Percentiles rank a stretch among this genome's conserved stretches.
Conservation (phyloP, 92 coral and sea anemone genomes). For the Epizoanthus scotinus region DNA sequence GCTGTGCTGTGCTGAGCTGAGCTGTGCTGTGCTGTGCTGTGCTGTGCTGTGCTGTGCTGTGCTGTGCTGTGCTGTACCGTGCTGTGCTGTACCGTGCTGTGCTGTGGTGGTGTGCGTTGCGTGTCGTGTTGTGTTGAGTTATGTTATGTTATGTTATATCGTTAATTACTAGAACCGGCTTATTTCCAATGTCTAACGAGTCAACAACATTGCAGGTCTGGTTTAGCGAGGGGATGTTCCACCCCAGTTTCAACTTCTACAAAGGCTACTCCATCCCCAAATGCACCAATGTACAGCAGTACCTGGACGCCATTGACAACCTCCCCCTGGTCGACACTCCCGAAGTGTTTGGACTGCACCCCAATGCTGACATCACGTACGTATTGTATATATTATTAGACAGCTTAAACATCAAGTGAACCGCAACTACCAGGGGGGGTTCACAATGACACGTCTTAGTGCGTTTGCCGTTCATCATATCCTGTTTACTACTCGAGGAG, state of each 20-base stretch:
- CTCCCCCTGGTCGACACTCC: conserved; percentile 95
- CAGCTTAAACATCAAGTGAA: neutral
- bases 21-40: neutral
- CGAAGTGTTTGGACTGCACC: conserved; percentile 95
- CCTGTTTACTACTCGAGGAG: too few relatives aligned
- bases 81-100: neutral
- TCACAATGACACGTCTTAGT: too few relatives aligned
- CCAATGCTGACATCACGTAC: conserved; percentile 98
- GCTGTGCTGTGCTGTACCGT: neutral
- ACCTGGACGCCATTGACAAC: conserved; percentile 82
- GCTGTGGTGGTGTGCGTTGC: neutral
- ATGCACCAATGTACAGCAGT: conserved; percentile 76
- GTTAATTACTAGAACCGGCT: too few relatives aligned
- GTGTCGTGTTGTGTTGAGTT: neutral
- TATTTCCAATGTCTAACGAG: neutral
- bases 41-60: neutral
- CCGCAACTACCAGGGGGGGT: too few relatives aligned
- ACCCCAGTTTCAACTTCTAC: conserved; percentile 91
- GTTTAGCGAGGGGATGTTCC: conserved; percentile 94
- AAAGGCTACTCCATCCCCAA: conserved; percentile 91
- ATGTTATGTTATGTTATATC: neutral
- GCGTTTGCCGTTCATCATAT: too few relatives aligned
- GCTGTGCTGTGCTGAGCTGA: neutral
- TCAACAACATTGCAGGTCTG: conserved; percentile 66
- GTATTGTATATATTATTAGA: conserved; percentile 12